Base-by-base conservation (phyloP, 2,113 vertebrate genomes). In the Cavia aperea region DNA sequence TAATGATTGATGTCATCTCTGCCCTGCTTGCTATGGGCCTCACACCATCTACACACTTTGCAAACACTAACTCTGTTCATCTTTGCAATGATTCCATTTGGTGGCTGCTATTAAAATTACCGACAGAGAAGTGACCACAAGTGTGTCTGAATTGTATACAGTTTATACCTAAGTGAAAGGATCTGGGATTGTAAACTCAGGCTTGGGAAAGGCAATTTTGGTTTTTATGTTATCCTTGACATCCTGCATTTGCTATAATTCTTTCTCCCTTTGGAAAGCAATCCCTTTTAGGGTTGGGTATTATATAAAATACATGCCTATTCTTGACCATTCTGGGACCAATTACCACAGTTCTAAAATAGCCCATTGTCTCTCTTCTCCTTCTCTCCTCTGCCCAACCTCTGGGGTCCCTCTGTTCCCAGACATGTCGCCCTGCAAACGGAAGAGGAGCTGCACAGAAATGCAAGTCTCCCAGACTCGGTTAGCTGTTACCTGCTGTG, bases 301-400 rank as follows among this genome's bases (percentile, higher is more conserved):
- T 94, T 88, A 75, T 54, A 93, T 62, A 94, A 94, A 89, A 88
- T 36, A 24, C 51, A n/a, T 63, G 79, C 31, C 88, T 94, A 13
- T 83, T 96, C 86, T 94, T 86, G 78, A 96, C 83, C n/a, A 79
- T 91, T 94, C 58, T 12, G 3, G 26, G 56, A 87, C 70, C 81
- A 93, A 73, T 91, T 93, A 81, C 70, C 65, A 63, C 51, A 21
- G 46, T 90, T 84, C 75, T 91, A 91, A 89, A 95, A 95, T 78
- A 95, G 89, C 56, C 81, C 15, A 7, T 51, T 15, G 36, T 56
- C 18, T 78, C 66, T 85, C 49, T 85, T 56, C 8, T 23, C 26
- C 62, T 33, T 87, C 26, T 39, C 68, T 93, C 81, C 75, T 8
- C 68, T 70, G 39, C 43, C 60, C 5, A 12, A 24, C 43, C 58